phyloP scores from a whole-genome alignment of 1,140 invertebrate genomes.

The Dermatophagoides farinae region DNA sequence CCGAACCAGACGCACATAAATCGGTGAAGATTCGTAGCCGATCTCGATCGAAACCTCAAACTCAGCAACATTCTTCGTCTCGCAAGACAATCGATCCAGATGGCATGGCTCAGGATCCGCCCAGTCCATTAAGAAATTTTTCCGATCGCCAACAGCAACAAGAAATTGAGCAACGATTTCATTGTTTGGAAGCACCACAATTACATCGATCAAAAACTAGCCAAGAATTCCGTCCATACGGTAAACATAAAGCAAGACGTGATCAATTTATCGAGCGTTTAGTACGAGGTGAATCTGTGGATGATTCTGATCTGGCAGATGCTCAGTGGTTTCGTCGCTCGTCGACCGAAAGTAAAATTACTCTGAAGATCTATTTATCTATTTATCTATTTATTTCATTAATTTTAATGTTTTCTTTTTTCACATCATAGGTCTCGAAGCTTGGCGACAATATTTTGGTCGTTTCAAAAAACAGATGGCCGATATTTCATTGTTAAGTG shows the following conservation, averaged over 20 bases:
- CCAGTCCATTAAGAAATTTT: background rate
- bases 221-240: conserved; percentile 1
- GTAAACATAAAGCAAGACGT: background rate
- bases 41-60: background rate
- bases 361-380: no score
- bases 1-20: background rate
- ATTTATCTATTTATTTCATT: background rate
- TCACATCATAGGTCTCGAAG: conserved; percentile 1
- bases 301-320: conserved; percentile 5
- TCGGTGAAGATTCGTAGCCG: background rate
- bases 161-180: background rate
- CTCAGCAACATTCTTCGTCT: background rate
- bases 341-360: conserved; percentile 8
- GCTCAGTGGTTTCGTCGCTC: conserved; percentile 1
- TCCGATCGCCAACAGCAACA: conserved; percentile 1
- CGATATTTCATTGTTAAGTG: background rate
- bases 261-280: conserved; percentile 1
- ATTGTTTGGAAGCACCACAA: background rate
- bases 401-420: no score
- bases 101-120: background rate
- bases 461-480: conserved; percentile 19
- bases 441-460: conserved; percentile 14
- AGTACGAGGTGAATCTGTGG: conserved; percentile 4
- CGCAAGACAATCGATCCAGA: background rate
- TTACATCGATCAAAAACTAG: conserved; percentile 7